phyloP scores from a whole-genome alignment of 2,888 invertebrate genomes.

The Spodoptera littoralis region DNA sequence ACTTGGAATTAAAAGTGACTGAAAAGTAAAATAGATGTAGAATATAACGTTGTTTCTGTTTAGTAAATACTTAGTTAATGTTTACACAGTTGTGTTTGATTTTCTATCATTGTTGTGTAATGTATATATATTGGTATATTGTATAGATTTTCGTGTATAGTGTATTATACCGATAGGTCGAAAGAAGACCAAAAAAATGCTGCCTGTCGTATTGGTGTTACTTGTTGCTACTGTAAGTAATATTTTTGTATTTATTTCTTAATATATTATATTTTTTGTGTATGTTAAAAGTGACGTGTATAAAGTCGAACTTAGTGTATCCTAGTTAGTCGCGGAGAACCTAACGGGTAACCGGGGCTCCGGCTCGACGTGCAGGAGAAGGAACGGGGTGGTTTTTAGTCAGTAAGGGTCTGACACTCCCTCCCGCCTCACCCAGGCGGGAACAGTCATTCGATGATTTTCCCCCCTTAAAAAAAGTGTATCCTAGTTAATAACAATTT shows the following conservation, averaged over 20 bases:
- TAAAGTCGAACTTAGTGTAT: too few species aligned
- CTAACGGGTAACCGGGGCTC: too few species aligned
- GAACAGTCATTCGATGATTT: too few species aligned
- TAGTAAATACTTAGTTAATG: constrained; percentile 49
- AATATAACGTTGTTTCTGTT: constrained; percentile 36
- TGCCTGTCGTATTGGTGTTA: constrained; percentile 77
- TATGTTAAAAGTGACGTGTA: too few species aligned
- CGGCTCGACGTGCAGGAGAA: too few species aligned
- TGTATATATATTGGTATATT: constrained; percentile 77
- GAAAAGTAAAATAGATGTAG: neutral
- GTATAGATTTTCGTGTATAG: constrained; percentile 73
- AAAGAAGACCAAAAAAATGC: constrained; percentile 78
- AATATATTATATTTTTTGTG: too few species aligned
- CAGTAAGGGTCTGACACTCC: too few species aligned
- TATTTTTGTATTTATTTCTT: neutral
- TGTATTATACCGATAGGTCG: constrained; percentile 85
- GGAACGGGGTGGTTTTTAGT: too few species aligned
- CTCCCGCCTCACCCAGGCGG: too few species aligned
- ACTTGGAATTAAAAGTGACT: neutral
- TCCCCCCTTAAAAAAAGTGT: too few species aligned
- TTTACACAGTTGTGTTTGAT: constrained; percentile 74
- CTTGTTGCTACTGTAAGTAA: constrained; percentile 78
- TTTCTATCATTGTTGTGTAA: constrained; percentile 62
- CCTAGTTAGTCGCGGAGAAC: too few species aligned
- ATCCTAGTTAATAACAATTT: too few species aligned